Conservation (phyloP, 30 jellyfish, hydroid and myxozoan species). For the Calvadosia cruxmelitensis region DNA sequence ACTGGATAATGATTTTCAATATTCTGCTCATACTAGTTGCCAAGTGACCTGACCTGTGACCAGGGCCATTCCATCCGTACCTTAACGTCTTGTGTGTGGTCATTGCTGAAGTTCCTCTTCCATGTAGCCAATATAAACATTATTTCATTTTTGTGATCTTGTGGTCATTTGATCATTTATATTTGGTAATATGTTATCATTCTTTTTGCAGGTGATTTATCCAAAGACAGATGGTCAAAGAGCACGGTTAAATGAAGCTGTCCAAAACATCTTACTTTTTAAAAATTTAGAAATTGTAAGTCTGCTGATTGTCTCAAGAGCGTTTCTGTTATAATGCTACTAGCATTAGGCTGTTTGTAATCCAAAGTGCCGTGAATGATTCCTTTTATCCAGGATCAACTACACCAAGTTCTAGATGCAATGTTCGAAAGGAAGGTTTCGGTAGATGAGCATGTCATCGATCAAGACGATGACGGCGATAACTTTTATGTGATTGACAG, state of each 20-base stretch:
- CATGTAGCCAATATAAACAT: too few relatives aligned
- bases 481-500: slow-evolving; percentile 82
- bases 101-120: too few relatives aligned
- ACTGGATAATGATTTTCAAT: too few relatives aligned
- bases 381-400: slow-evolving; percentile 53
- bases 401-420: slow-evolving; percentile 88
- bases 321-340: too few relatives aligned
- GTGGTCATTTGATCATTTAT: neutral
- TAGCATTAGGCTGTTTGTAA: neutral
- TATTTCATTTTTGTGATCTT: too few relatives aligned
- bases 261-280: slow-evolving; percentile 56
- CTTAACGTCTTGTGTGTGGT: too few relatives aligned
- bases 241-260: slow-evolving; percentile 85
- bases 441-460: slow-evolving; percentile 79
- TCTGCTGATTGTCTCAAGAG: too few relatives aligned
- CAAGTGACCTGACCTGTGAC: too few relatives aligned
- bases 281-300: slow-evolving; percentile 77
- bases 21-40: too few relatives aligned
- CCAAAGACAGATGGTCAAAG: slow-evolving; percentile 93
- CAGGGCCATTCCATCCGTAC: too few relatives aligned
- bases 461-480: slow-evolving; percentile 98
- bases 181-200: too few relatives aligned
- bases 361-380: neutral
- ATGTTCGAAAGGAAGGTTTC: slow-evolving; percentile 74
- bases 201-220: slow-evolving; percentile 51